Evolutionary conservation across 2,797 vertebrate species (phyloP).

Genomic region (Mareca strepera): DNA sequence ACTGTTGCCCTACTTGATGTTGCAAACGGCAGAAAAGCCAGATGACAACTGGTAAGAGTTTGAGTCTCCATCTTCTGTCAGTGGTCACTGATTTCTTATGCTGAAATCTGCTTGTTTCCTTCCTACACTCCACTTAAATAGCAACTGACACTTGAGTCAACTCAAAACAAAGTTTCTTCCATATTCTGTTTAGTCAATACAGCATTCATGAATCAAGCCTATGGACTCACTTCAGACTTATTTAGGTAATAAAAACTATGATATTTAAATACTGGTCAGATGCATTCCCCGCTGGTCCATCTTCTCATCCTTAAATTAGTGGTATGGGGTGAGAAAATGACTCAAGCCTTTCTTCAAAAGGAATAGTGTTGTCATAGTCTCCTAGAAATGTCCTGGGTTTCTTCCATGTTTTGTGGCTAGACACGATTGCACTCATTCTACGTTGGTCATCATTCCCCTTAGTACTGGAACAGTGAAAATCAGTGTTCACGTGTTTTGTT

Average conservation of each 20-base stretch:
- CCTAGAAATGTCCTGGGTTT: slow-evolving; percentile 16
- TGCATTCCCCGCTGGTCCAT: background rate
- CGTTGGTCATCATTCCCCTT: background rate
- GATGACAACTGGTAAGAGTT: background rate
- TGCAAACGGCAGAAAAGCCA: slow-evolving; percentile 32
- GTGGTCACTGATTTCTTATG: slow-evolving; percentile 28
- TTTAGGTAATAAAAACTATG: slow-evolving; percentile 29
- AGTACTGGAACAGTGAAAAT: slow-evolving; percentile 41
- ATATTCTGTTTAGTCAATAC: slow-evolving; percentile 46
- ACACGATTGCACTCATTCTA: background rate
- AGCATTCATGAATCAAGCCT: slow-evolving; percentile 68
- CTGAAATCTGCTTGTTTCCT: slow-evolving; percentile 23
- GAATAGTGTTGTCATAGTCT: background rate
- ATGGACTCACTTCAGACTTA: slow-evolving; percentile 14
- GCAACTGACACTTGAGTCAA: slow-evolving; percentile 29
- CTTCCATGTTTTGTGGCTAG: slow-evolving; percentile 3
- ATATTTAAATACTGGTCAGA: slow-evolving; percentile 12
- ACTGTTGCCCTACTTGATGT: slow-evolving; percentile 8
- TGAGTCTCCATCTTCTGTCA: slow-evolving; percentile 28
- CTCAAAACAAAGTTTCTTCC: background rate
- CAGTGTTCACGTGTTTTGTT: background rate
- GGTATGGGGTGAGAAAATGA: slow-evolving; percentile 14
- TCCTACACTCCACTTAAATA: slow-evolving; percentile 18
- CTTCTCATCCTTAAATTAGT: slow-evolving; percentile 42
- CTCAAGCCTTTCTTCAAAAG: slow-evolving; percentile 23